phyloP scores from a whole-genome alignment of 2,113 vertebrate genomes.

The Vimba vimba region DNA sequence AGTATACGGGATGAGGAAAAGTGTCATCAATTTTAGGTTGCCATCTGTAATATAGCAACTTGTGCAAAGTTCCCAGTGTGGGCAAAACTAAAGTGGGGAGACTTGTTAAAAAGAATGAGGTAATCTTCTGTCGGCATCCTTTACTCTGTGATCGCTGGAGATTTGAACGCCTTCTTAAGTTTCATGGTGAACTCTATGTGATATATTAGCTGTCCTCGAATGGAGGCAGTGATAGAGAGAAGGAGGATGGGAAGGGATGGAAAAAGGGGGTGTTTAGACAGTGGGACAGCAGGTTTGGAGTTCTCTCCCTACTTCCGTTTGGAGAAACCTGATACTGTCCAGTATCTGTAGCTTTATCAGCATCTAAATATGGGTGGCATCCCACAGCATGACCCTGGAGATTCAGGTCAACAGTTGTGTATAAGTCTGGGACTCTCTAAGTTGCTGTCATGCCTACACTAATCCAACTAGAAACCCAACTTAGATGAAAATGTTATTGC shows the following conservation, averaged over 20 bases:
- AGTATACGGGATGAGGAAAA: not conserved
- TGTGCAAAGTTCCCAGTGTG: not conserved
- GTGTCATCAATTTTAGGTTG: not conserved
- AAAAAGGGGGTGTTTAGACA: not conserved
- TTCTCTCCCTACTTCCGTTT: not conserved
- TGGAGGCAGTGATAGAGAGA: constrained; percentile 4
- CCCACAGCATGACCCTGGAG: not conserved
- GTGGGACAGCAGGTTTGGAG: not conserved
- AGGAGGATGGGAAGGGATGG: not conserved
- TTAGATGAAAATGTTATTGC: not conserved
- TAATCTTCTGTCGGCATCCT: constrained; percentile 5
- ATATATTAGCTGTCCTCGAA: constrained; percentile 19
- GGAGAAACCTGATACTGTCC: constrained; percentile 12
- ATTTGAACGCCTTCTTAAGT: constrained; percentile 10
- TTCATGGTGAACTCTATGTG: not conserved
- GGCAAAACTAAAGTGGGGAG: not conserved
- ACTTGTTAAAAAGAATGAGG: not conserved
- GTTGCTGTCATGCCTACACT: not conserved
- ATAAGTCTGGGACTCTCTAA: not conserved
- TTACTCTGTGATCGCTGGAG: not conserved
- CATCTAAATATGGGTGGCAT: constrained; percentile 20
- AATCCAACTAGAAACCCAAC: not conserved
- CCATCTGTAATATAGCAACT: not conserved
- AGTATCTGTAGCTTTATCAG: constrained; percentile 1
- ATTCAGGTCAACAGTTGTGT: constrained; percentile 12